A percentile compares a stretch with the other conserved stretches of the same genome.
phyloP scores from a whole-genome alignment of 2,888 invertebrate genomes.

The Drosophila ezoana region DNA sequence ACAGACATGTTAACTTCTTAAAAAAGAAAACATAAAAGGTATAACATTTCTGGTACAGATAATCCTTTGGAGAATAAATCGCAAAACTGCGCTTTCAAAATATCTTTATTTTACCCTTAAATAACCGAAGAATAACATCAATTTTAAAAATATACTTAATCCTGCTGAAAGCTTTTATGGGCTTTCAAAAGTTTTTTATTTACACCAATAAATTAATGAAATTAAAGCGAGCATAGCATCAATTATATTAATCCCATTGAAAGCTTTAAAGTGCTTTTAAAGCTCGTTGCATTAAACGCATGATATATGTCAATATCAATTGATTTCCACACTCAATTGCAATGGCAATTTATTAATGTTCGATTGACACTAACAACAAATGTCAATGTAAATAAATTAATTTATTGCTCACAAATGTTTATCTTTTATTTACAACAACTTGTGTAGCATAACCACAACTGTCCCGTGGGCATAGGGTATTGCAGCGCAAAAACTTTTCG shows the following conservation, averaged over 20 bases:
- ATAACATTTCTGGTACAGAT: too few species aligned
- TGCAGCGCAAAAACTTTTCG: constrained; percentile 43
- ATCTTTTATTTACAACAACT: constrained; percentile 15
- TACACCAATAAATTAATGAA: too few species aligned
- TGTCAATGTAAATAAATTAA: constrained; percentile 12
- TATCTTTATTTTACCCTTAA: too few species aligned
- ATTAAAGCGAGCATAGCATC: too few species aligned
- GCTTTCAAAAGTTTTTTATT: neutral
- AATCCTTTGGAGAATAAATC: too few species aligned
- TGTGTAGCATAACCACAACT: constrained; percentile 6
- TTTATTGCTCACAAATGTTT: constrained; percentile 20
- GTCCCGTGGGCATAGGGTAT: constrained; percentile 27
- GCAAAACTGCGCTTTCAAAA: neutral
- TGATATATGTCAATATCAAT: too few species aligned
- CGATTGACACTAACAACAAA: neutral
- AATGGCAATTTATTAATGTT: neutral
- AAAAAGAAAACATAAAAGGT: too few species aligned
- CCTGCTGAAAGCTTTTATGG: neutral
- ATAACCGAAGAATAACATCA: too few species aligned
- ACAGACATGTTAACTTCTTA: neutral
- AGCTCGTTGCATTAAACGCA: neutral
- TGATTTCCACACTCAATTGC: too few species aligned
- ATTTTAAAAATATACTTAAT: too few species aligned
- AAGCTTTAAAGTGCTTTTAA: neutral
- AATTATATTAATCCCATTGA: neutral